A percentile compares a stretch with the other conserved stretches of the same genome.
phyloP scores from a whole-genome alignment of 2,888 invertebrate genomes.

The Standfussiana lucernea region DNA sequence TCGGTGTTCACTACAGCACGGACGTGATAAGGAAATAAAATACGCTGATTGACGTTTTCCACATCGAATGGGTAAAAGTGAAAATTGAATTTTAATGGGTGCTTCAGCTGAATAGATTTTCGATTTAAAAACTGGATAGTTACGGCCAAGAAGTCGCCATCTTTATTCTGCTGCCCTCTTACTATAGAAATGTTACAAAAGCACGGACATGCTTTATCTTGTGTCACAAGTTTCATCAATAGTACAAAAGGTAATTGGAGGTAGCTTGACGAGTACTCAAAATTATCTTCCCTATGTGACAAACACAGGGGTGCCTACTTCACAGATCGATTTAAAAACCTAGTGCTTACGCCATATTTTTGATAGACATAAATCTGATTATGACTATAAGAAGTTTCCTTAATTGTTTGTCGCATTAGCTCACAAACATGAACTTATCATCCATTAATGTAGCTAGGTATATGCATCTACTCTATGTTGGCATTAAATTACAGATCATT shows the following conservation, averaged over 20 bases:
- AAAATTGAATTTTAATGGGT: neutral
- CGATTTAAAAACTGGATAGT: neutral
- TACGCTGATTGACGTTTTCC: neutral
- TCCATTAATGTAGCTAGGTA: neutral
- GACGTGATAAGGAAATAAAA: neutral
- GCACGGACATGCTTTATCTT: neutral
- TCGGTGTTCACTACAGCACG: neutral
- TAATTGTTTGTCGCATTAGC: neutral
- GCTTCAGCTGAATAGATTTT: neutral
- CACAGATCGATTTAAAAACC: neutral
- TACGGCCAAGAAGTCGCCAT: neutral
- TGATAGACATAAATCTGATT: neutral
- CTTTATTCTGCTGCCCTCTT: neutral
- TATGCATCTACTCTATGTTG: neutral
- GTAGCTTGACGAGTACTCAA: neutral
- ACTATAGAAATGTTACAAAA: neutral
- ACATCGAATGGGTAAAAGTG: neutral
- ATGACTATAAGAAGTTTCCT: neutral
- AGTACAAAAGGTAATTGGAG: neutral
- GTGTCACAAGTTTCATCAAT: neutral
- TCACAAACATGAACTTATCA: neutral
- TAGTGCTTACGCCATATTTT: neutral
- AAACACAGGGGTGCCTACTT: neutral
- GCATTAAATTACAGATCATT: conserved; percentile 1
- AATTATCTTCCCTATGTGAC: neutral